A percentile compares a stretch with the other conserved stretches of the same genome.
Evolutionary conservation across 2,113 vertebrate species (phyloP).

Genomic region (Tragelaphus scriptus): DNA sequence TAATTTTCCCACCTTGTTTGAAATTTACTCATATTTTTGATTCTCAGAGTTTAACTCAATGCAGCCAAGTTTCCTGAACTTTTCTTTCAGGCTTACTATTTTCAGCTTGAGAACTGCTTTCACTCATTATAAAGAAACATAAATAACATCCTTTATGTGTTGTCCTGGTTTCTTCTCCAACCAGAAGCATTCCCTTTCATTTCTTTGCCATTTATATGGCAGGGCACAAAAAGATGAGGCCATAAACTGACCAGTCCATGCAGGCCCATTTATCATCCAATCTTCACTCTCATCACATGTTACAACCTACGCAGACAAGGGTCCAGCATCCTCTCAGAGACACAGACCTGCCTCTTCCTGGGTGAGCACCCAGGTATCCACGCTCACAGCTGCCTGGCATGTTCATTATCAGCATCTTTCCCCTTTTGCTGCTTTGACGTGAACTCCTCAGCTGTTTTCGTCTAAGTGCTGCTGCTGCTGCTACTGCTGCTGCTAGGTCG

Average conservation of each 20-base stretch:
- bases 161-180: neutral
- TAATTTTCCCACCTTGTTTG: neutral
- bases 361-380: neutral
- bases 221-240: neutral
- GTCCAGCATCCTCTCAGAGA: neutral
- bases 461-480: neutral
- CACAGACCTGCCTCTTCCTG: neutral
- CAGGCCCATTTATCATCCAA: accelerated
- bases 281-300: neutral
- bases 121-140: neutral
- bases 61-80: too few species aligned
- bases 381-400: neutral
- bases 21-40: neutral
- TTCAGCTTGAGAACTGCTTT: neutral
- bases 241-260: neutral
- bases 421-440: neutral
- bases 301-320: accelerated
- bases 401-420: neutral
- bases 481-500: too few species aligned
- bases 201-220: neutral
- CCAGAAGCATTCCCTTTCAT: accelerated
- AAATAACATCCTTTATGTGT: too few species aligned
- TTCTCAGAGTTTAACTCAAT: neutral
- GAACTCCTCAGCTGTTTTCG: neutral
- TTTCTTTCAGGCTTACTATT: neutral